These are phyloP conservation scores for Apodemus sylvaticus DNA, from an alignment of 2,113 vertebrate species.

Conservation along the genomic window DNA sequence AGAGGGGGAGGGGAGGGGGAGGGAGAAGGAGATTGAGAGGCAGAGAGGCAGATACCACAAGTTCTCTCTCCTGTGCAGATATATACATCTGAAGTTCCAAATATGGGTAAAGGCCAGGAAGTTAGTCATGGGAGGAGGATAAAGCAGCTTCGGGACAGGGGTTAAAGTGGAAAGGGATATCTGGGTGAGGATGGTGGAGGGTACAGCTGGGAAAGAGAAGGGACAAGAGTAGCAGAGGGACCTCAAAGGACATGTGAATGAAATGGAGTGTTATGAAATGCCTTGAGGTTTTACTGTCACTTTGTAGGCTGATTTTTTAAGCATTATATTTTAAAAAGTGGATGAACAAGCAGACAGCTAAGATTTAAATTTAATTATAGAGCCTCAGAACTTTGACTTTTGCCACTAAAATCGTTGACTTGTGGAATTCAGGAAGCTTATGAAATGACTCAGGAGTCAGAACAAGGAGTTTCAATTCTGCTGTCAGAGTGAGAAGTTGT, in stretches of 20 bases:
- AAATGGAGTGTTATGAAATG: not conserved
- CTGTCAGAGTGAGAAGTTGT: not conserved
- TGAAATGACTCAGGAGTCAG: not conserved
- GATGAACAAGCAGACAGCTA: not conserved
- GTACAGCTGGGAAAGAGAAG: not conserved
- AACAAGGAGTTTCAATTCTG: not conserved
- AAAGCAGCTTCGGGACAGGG: not conserved
- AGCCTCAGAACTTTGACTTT: not conserved
- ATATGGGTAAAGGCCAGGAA: not conserved
- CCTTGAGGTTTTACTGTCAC: not conserved
- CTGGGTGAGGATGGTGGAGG: no score
- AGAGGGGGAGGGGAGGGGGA: no score
- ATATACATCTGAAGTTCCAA: not conserved
- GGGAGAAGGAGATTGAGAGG: no score
- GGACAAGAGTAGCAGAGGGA: not conserved
- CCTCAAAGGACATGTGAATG: not conserved
- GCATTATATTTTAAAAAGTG: not conserved
- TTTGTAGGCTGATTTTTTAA: not conserved
- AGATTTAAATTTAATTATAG: not conserved
- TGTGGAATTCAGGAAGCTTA: not conserved
- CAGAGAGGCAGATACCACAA: no score
- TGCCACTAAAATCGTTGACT: not conserved
- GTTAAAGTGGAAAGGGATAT: not conserved
- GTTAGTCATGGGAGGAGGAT: not conserved
- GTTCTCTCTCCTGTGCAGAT: not conserved